These are phyloP conservation scores for Odontamblyopus lacepedii DNA, from an alignment of 2,797 vertebrate species.

Conservation along the genomic window DNA sequence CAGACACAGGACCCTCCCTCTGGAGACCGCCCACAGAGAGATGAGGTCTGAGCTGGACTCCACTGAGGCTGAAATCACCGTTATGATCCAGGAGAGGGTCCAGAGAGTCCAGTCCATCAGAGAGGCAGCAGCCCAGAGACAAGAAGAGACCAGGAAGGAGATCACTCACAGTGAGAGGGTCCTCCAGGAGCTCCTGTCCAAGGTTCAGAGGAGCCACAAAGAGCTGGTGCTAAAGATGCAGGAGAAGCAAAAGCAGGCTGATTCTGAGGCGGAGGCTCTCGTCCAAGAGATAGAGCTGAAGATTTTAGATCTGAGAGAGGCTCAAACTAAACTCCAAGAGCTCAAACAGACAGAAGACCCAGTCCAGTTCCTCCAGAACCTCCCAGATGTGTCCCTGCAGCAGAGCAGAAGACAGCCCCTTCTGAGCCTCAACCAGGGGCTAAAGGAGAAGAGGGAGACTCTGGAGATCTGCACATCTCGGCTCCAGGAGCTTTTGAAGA, in stretches of 20 bases:
- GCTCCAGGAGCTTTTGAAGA: slow-evolving; percentile 15
- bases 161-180: neutral
- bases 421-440: slow-evolving; percentile 4
- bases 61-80: slow-evolving; percentile 16
- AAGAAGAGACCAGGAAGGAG: slow-evolving; percentile 19
- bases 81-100: slow-evolving; percentile 45
- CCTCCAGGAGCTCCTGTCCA: slow-evolving; percentile 17
- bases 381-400: slow-evolving; percentile 29
- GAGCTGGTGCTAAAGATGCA: slow-evolving; percentile 32
- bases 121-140: slow-evolving; percentile 1
- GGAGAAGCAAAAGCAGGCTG: slow-evolving; percentile 43
- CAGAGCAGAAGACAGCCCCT: neutral
- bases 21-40: neutral
- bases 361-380: slow-evolving; percentile 36
- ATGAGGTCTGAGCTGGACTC: slow-evolving; percentile 14
- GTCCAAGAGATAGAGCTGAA: slow-evolving; percentile 29
- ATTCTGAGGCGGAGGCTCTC: slow-evolving; percentile 17
- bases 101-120: slow-evolving; percentile 25
- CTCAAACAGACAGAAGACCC: slow-evolving; percentile 32
- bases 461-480: slow-evolving; percentile 25
- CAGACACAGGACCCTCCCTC: slow-evolving; percentile 1
- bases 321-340: slow-evolving; percentile 24
- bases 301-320: slow-evolving; percentile 35
- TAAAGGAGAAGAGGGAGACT: slow-evolving; percentile 1
- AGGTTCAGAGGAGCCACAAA: neutral